These are phyloP conservation scores for Deilephila porcellus DNA, from an alignment of 2,888 invertebrate genomes.

Conservation along the genomic window DNA sequence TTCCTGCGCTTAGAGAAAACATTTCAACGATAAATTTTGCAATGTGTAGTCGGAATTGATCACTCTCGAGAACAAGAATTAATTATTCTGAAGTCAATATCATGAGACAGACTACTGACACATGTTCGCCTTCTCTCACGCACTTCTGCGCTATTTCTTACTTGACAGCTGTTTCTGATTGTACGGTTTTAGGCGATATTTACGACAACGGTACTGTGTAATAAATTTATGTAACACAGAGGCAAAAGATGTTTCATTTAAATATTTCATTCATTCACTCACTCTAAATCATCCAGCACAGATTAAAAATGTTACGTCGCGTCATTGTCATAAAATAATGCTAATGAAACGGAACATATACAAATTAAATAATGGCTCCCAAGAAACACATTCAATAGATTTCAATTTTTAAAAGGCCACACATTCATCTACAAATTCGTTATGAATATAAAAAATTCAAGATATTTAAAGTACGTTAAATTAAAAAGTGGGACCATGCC, in stretches of 20 bases:
- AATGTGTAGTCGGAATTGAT: too few relatives aligned
- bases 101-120: too few relatives aligned
- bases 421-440: conserved; percentile 8
- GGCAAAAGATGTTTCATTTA: not conserved
- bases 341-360: not conserved
- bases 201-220: too few relatives aligned
- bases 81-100: too few relatives aligned
- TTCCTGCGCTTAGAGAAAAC: not conserved
- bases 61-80: too few relatives aligned
- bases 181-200: too few relatives aligned
- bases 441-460: not conserved
- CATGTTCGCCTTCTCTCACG: too few relatives aligned
- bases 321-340: not conserved
- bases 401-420: not conserved
- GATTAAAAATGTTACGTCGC: conserved; percentile 5
- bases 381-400: not conserved
- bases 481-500: not conserved
- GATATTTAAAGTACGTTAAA: not conserved
- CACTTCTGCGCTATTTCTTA: too few relatives aligned
- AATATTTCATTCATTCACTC: not conserved
- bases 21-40: too few relatives aligned
- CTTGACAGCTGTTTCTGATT: too few relatives aligned
- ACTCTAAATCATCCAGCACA: not conserved
- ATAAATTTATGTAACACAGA: too few relatives aligned
- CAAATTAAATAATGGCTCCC: not conserved